Percentiles rank a stretch among this genome's conserved stretches.
Conservation (phyloP, 2,797 vertebrate genomes). For the Threskiornis aethiopicus region DNA sequence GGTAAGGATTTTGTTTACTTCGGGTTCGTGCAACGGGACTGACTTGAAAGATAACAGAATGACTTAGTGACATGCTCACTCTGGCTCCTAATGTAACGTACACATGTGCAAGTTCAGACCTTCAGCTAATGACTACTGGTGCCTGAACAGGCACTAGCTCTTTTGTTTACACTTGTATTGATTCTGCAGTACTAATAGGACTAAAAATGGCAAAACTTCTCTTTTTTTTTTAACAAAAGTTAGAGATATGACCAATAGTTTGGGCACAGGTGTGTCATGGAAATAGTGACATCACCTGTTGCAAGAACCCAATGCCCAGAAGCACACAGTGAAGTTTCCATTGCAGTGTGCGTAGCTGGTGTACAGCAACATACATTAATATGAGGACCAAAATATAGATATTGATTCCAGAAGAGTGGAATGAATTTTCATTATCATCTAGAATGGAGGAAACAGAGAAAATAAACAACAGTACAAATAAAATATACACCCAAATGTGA, state of each 20-base stretch:
- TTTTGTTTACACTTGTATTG: background rate
- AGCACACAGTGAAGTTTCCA: background rate
- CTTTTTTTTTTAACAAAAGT: background rate
- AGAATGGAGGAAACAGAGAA: background rate
- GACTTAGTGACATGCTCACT: background rate
- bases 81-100: background rate
- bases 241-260: background rate
- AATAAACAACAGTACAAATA: background rate
- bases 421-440: background rate
- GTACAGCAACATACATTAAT: background rate
- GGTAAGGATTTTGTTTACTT: constrained; percentile 20
- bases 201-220: background rate
- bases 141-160: background rate
- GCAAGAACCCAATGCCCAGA: background rate
- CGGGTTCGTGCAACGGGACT: background rate
- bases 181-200: background rate
- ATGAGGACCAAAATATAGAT: background rate
- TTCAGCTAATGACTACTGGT: background rate
- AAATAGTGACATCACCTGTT: background rate
- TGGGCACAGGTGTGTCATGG: background rate
- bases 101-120: background rate
- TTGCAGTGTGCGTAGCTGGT: background rate
- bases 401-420: background rate
- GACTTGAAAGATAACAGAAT: background rate
- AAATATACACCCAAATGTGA: background rate